phyloP scores from a whole-genome alignment of 1,140 invertebrate species.

The Cardiocondyla obscurior region DNA sequence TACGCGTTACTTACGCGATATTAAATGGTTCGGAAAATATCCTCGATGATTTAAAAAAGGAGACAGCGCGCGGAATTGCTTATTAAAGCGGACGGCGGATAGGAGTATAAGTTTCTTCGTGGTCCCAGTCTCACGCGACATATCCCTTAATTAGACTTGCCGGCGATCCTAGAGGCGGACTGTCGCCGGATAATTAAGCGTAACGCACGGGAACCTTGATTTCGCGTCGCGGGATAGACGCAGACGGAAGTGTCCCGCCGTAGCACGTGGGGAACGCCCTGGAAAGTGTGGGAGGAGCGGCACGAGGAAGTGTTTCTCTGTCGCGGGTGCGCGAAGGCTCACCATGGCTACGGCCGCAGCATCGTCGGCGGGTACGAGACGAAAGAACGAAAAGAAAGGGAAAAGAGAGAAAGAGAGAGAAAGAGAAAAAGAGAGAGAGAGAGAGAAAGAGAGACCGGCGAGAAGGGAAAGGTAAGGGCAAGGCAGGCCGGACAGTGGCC shows the following conservation, averaged over 20 bases:
- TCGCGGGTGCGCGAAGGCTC: conserved; percentile 21
- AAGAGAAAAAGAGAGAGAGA: conserved; percentile 49
- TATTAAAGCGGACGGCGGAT: conserved; percentile 10
- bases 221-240: conserved; percentile 31
- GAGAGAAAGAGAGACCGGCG: conserved; percentile 45
- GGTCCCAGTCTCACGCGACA: conserved; percentile 29
- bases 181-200: conserved; percentile 42
- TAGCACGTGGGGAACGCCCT: conserved; percentile 34
- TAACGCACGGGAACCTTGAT: conserved; percentile 33
- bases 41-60: not conserved
- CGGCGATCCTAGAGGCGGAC: conserved; percentile 19
- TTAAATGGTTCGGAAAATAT: not conserved
- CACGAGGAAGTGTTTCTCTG: conserved; percentile 55
- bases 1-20: not conserved
- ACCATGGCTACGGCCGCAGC: not conserved
- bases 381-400: conserved; percentile 65
- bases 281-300: conserved; percentile 41
- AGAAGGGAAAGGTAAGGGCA: conserved; percentile 70
- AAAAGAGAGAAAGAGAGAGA: conserved; percentile 53
- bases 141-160: conserved; percentile 36
- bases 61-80: conserved; percentile 11
- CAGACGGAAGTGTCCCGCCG: conserved; percentile 40
- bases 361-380: conserved; percentile 22
- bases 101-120: not conserved
- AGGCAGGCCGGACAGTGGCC: conserved; percentile 74